Evolutionary conservation across 2,113 vertebrate genomes (phyloP), one percentile per base, ranked within the genome.

Genomic region (Forbesichthys papilliferus): DNA sequence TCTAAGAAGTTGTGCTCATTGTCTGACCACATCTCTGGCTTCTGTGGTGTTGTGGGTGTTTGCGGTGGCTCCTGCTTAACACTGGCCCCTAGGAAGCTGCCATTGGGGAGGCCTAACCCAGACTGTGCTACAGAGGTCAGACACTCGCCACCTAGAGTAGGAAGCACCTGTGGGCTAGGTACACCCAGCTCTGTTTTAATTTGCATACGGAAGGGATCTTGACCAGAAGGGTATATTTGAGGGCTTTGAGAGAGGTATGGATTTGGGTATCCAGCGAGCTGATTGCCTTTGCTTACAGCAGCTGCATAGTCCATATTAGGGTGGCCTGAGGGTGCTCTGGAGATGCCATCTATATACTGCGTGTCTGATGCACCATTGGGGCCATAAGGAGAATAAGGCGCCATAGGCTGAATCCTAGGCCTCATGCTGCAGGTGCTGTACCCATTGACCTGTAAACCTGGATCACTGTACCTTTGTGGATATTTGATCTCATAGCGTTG

Each of bases 1-100:
- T 99, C 97, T 78, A 96, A 93, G 85, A 99, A 99, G 84, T 93
- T 97, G 86, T 97, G 97, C 89, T 99, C 98, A 13, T 95, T 98
- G 92, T 99, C 97, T 61, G 98, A 99, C 98, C 98, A 99, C 74
- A 95, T 92, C 46, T 96, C 96, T 0, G 95, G 95, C 0, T 95
- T 92, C 86, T 94, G 92, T 8, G 88, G 71, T 0, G 81, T 86
- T 10, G 80, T 69, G 10, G 74, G 83, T 14, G 73, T 68, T 20
- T 78, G 80, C 2, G 65, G 80, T 11, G 92, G 82, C 66, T 83
- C 90, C 79, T 82, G 88, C 60, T 84, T 89, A 51, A 87, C 84
- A 66, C 62, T 65, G 75, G 81, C 70, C 80, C 89, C 90, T 80
- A 88, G 90, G 57, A 77, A 74, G 27, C 73, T 87, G 72, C 81